Percentiles rank a stretch among this genome's conserved stretches.
Conservation (phyloP, 1,140 invertebrate genomes). For the Ptiloglossa arizonensis region DNA sequence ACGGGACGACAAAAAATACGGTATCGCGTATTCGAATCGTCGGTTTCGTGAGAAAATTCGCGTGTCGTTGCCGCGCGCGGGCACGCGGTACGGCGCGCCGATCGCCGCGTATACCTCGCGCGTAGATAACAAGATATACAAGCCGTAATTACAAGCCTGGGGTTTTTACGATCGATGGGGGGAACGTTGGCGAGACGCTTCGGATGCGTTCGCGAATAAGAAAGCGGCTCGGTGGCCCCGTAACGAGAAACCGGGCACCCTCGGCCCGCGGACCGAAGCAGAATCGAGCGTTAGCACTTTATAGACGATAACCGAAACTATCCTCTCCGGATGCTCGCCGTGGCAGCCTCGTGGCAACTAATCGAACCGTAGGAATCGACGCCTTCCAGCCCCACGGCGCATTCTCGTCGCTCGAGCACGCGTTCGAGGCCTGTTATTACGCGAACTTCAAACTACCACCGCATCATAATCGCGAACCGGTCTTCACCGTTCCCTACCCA, state of each 20-base stretch:
- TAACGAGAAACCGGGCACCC: too few relatives aligned
- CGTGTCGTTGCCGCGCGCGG: not conserved
- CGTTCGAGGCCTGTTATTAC: constrained; percentile 60
- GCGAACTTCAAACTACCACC: constrained; percentile 55
- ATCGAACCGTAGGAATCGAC: constrained; percentile 56
- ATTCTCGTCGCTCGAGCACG: constrained; percentile 54
- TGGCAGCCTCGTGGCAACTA: constrained; percentile 46
- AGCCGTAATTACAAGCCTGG: not conserved
- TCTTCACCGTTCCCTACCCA: constrained; percentile 12
- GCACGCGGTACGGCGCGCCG: too few relatives aligned
- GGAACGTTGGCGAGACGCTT: not conserved
- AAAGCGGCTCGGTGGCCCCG: not conserved
- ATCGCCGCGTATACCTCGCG: not conserved
- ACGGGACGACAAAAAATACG: not conserved
- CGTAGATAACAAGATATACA: constrained; percentile 13
- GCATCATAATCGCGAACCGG: constrained; percentile 53
- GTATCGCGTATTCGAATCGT: not conserved
- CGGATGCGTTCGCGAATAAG: not conserved
- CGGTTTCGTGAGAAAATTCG: constrained; percentile 2
- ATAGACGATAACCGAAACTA: constrained; percentile 61
- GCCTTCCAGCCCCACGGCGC: constrained; percentile 47
- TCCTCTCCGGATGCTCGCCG: constrained; percentile 24
- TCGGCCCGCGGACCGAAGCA: constrained; percentile 30
- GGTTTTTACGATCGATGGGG: not conserved
- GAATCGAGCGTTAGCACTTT: constrained; percentile 55